Percentiles rank a stretch among this genome's conserved stretches.
These are phyloP conservation scores for Tyto alba DNA, from an alignment of 2,113 vertebrate species.

Conservation along the genomic window DNA sequence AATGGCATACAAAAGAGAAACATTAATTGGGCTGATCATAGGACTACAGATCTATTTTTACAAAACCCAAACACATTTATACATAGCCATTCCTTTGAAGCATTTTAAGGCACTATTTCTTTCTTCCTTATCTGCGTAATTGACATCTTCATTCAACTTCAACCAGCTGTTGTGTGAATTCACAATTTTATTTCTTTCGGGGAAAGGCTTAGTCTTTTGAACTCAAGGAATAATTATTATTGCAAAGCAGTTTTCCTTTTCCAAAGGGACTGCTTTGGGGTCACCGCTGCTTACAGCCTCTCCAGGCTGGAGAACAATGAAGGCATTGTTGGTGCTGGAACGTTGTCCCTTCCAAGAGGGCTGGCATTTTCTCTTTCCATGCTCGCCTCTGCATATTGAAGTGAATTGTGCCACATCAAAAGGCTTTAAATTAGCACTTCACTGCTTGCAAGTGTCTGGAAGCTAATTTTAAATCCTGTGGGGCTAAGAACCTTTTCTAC, in stretches of 20 bases:
- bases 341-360: neutral
- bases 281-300: conserved; percentile 45
- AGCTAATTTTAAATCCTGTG: conserved; percentile 1
- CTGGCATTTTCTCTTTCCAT: neutral
- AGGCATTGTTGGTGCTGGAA: conserved; percentile 36
- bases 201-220: conserved; percentile 56
- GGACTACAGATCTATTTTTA: conserved; percentile 15
- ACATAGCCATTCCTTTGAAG: conserved; percentile 7
- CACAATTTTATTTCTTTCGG: conserved; percentile 36
- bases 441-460: neutral
- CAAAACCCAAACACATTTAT: conserved; percentile 27
- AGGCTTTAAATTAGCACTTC: conserved; percentile 33
- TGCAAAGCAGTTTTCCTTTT: conserved; percentile 51
- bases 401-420: conserved; percentile 17
- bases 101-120: conserved; percentile 1
- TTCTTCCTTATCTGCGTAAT: conserved; percentile 47
- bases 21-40: conserved; percentile 19
- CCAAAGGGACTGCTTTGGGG: conserved; percentile 42
- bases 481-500: neutral
- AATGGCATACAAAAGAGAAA: neutral
- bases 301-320: conserved; percentile 44
- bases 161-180: conserved; percentile 48
- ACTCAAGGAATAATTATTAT: conserved; percentile 67
- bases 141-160: conserved; percentile 55
- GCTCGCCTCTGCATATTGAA: accelerated